phyloP scores from a whole-genome alignment of 2,797 vertebrate genomes.

The Paratrypauchen microcephalus region DNA sequence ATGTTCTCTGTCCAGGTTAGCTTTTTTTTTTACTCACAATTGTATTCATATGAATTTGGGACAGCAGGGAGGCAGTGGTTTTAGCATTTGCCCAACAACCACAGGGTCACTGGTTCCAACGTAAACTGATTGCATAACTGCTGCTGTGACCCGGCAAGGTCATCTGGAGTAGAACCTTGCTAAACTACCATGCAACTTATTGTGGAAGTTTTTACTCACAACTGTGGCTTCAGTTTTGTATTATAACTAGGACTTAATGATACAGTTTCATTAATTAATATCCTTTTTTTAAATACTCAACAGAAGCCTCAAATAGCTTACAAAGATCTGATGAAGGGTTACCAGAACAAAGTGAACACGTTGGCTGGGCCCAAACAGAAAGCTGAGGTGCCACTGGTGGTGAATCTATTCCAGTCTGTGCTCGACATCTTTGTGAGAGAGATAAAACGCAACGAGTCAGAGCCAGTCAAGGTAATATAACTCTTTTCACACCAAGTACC shows the following conservation, averaged over 20 bases:
- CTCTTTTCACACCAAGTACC: no score
- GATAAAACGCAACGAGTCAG: constrained; percentile 78
- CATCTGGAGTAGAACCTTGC: no score
- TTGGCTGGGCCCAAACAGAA: constrained; percentile 79
- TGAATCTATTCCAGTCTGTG: constrained; percentile 94
- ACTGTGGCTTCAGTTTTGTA: no score
- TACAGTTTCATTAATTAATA: neutral
- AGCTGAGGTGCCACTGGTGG: constrained; percentile 86
- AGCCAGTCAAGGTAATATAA: constrained; percentile 69
- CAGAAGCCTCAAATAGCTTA: constrained; percentile 84
- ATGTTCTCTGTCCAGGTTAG: constrained; percentile 92
- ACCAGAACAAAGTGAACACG: constrained; percentile 82
- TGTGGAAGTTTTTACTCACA: no score
- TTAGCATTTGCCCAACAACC: neutral
- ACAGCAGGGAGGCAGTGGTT: neutral
- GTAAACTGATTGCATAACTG: no score
- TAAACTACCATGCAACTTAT: neutral
- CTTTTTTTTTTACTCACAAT: constrained; percentile 20
- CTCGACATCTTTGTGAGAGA: constrained; percentile 92
- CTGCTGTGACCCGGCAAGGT: no score
- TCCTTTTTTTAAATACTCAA: neutral
- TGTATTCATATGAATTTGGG: neutral
- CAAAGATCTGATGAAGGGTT: constrained; percentile 91
- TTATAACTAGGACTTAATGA: no score
- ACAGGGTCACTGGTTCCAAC: neutral